phyloP scores from a whole-genome alignment of 1,140 invertebrate genomes.

The Bombus huntii region DNA sequence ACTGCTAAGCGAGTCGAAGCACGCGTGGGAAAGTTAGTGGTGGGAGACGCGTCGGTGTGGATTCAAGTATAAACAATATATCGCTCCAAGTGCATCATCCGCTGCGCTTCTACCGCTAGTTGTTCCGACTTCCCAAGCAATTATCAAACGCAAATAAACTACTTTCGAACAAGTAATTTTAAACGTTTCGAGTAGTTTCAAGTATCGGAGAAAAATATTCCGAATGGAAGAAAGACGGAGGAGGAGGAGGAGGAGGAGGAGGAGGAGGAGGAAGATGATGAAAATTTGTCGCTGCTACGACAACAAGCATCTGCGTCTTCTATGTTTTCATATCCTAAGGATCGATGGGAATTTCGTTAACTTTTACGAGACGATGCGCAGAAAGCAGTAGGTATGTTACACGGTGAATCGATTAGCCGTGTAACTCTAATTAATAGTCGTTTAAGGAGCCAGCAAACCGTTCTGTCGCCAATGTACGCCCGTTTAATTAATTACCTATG shows the following conservation, averaged over 20 bases:
- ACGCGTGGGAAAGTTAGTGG: slow-evolving; percentile 73
- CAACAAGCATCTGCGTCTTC: too few species aligned
- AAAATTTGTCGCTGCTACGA: too few species aligned
- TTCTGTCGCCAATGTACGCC: slow-evolving; percentile 63
- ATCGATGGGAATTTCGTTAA: neutral
- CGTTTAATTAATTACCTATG: slow-evolving; percentile 72
- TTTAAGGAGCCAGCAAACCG: slow-evolving; percentile 61
- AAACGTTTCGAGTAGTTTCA: too few species aligned
- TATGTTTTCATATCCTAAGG: too few species aligned
- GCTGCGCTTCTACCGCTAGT: neutral
- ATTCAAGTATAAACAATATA: slow-evolving; percentile 41
- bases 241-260: too few species aligned
- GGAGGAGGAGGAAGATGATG: too few species aligned
- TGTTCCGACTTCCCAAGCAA: neutral
- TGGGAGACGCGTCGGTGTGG: slow-evolving; percentile 65
- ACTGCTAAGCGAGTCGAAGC: slow-evolving; percentile 64
- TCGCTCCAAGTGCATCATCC: neutral
- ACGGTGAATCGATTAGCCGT: slow-evolving; percentile 43
- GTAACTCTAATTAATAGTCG: slow-evolving; percentile 75
- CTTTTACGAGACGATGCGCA: neutral
- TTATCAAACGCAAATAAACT: slow-evolving; percentile 12
- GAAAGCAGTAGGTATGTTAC: neutral
- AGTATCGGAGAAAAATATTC: too few species aligned
- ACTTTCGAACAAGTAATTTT: neutral
- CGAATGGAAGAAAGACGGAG: too few species aligned